Conservation (phyloP, 2,888 invertebrate species). For the Phania funesta region DNA sequence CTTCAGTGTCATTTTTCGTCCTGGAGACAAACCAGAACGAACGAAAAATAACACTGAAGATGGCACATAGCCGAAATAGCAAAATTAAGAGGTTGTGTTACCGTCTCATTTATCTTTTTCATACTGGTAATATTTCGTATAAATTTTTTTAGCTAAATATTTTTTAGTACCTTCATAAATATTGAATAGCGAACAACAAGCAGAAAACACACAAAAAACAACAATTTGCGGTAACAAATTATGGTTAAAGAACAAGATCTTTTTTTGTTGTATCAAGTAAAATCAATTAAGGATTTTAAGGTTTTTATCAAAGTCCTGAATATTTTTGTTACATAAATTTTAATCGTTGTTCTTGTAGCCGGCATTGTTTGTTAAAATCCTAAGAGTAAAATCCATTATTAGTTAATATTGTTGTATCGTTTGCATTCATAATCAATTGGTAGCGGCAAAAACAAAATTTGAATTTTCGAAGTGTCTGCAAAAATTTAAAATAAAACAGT, state of each 20-base stretch:
- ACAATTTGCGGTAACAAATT: conserved; percentile 33
- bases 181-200: background rate
- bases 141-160: background rate
- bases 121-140: too few relatives aligned
- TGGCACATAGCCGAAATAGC: too few relatives aligned
- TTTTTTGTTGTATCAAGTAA: conserved; percentile 27
- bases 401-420: conserved; percentile 50
- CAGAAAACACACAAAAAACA: background rate
- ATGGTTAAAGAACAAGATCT: conserved; percentile 11
- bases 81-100: too few relatives aligned
- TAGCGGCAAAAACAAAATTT: background rate
- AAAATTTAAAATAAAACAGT: background rate
- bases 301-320: background rate
- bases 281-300: conserved; percentile 51
- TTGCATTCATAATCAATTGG: conserved; percentile 47
- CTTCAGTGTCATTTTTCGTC: too few relatives aligned
- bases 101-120: too few relatives aligned
- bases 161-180: conserved; percentile 5
- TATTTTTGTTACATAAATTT: background rate
- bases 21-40: too few relatives aligned
- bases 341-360: background rate
- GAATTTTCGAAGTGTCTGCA: background rate
- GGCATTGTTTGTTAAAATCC: background rate
- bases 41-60: too few relatives aligned
- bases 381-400: conserved; percentile 41